Conservation (phyloP, 37 sponge, comb jelly and placozoan genomes). For the Axinella damicornis region DNA sequence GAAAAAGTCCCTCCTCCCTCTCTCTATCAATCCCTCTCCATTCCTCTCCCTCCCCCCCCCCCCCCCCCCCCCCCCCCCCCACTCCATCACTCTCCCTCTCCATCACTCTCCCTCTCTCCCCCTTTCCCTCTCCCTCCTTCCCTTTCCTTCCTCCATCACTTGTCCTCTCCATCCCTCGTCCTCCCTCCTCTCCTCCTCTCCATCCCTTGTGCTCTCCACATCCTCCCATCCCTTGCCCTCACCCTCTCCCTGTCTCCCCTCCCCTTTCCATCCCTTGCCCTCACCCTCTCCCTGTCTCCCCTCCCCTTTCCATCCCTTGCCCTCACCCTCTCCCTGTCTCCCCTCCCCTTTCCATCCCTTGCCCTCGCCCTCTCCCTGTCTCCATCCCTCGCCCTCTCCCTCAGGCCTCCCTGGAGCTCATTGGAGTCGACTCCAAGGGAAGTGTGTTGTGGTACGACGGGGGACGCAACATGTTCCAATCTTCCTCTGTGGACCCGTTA, state of each 20-base stretch:
- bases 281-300: neutral
- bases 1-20: no score
- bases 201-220: neutral
- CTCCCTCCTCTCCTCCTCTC: neutral
- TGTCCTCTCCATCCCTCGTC: neutral
- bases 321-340: no score
- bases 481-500: slow-evolving; percentile 43
- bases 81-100: neutral
- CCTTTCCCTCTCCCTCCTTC: neutral
- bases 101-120: slow-evolving; percentile 8
- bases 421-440: slow-evolving; percentile 75
- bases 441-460: slow-evolving; percentile 77
- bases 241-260: no score
- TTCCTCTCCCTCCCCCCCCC: no score
- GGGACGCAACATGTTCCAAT: slow-evolving; percentile 60
- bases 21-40: no score
- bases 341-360: no score
- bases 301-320: neutral
- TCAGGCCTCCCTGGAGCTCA: slow-evolving; percentile 61
- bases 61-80: neutral
- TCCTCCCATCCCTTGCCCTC: neutral
- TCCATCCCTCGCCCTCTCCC: neutral
- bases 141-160: neutral
- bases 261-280: no score
- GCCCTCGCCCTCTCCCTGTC: no score